Percentiles rank a stretch among this genome's conserved stretches.
Evolutionary conservation across 2,113 vertebrate genomes (phyloP).

Genomic region (Hippocampus comes): DNA sequence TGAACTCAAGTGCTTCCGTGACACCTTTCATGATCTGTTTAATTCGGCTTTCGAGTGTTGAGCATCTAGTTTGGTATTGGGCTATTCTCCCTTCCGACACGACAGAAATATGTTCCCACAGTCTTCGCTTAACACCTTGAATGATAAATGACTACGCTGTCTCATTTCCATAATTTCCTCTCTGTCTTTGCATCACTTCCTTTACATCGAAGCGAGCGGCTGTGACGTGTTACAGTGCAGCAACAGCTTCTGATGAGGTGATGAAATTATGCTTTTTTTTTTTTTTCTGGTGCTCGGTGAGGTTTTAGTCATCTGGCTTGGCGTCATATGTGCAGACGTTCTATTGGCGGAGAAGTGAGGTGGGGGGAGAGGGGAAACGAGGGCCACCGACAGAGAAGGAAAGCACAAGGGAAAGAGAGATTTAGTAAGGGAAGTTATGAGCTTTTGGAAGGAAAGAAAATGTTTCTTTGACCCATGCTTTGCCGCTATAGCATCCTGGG

Average conservation of each 20-base stretch:
- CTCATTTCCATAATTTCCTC: constrained; percentile 14
- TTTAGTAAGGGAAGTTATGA: constrained; percentile 49
- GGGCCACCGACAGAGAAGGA: constrained; percentile 24
- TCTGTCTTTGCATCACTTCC: neutral
- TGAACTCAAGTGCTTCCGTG: neutral
- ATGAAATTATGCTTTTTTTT: neutral
- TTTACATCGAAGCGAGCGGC: neutral
- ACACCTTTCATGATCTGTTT: neutral
- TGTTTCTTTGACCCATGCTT: constrained; percentile 11
- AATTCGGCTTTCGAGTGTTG: neutral
- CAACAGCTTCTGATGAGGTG: neutral
- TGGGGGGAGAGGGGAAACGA: constrained; percentile 35
- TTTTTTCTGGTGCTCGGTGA: neutral
- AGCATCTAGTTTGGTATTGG: neutral
- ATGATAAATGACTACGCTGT: constrained; percentile 9
- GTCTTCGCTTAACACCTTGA: neutral
- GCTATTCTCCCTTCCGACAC: neutral
- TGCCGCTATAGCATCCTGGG: constrained; percentile 38
- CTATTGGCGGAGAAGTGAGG: neutral
- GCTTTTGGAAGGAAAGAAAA: constrained; percentile 43
- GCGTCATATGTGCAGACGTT: constrained; percentile 8
- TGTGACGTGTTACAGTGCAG: constrained; percentile 16
- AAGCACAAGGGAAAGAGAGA: constrained; percentile 38
- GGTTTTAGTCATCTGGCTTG: constrained; percentile 30
- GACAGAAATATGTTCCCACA: neutral